Base-by-base conservation (phyloP, 2,888 invertebrate genomes). In the Creontiades dilutus region DNA sequence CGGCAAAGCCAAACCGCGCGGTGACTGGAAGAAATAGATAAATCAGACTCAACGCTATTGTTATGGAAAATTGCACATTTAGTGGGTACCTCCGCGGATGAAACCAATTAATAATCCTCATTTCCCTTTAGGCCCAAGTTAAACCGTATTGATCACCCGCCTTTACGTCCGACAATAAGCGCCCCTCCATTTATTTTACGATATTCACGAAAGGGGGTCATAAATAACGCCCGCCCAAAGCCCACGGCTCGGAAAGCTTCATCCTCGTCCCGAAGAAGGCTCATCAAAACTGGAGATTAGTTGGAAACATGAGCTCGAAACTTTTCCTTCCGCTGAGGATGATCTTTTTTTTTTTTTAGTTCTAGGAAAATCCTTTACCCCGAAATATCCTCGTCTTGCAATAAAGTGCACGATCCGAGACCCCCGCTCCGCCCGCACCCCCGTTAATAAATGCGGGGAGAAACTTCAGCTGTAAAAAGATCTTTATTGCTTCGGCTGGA, bases 381-480 rank as follows among this genome's bases (percentile, higher is more conserved):
- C 46, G 46, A 82, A 82, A 82, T 82, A 82, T 27, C 27, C 23
- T 52, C 52, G 23, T 27, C 82, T 68, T 82, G 82, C 82, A 82
- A 82, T 82, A 82, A 82, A 82, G 82, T 82, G 82, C 82, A 82
- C 27, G 82, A 52, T 52, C 82, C 27, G 14, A 23, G 23, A 48
- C 27, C 23, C 48, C 82, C 9, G 3, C 23, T 5, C 23, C 68
- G 5, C 23, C 68, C 3, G 7, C 57, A 19, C 23, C 82, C 46
- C 0, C n/a, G 85, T 61, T 85, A 85, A 86, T 86, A 75, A 86
- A 86, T 86, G 86, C 86, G n/a, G 75, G 37, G 12, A 75, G 75
- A 68, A 86, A 75, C 76, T 86, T 75, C 28, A 86, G 86, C 48
- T 75, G 86, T 86, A 86, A 86, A 86, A 86, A 86, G 86, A 75